Evolutionary conservation across 2,888 invertebrate genomes (phyloP), one percentile per base, ranked within the genome.

Genomic region (Pammene fasciana): DNA sequence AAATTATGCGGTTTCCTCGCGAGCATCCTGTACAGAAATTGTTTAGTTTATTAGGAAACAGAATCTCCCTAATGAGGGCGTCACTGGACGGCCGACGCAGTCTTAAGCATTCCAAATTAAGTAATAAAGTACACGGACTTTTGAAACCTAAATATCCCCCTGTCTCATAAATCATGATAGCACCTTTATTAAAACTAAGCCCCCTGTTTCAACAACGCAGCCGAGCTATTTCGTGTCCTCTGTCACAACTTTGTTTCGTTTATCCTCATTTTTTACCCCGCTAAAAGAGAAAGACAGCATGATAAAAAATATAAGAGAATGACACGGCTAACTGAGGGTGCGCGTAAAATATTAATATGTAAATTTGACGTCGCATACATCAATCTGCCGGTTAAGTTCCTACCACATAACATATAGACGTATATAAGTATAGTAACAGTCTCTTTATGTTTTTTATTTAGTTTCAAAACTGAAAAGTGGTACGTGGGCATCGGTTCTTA

Each of bases 141-240:
- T 57, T 48, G 1, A 48, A 46, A 50, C 48, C 48, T 38, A 57
- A 67, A 62, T 71, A 66, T 72, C 54, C 71, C 67, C 72, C 68
- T 71, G 61, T 14, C 60, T 60, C 71, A 72, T 74, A 75, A 75
- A 75, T 75, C 75, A 75, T 66, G 74, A 75, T 75, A 67, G 73
- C 67, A 67, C 71, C 70, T 73, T 75, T 75, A 75, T 75, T 75
- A 75, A 75, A 75, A 75, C 74, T 72, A 72, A 76, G 71, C 72
- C 73, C 68, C 45, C 52, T 55, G 61, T 61, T 67, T 67, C 55
- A 61, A 41, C 16, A 41, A 18, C 7, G 38, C 26, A 41, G 46
- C 26, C 46, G 45, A 14, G 61, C 46, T 16, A 36, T 54, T 55
- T 60, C 38, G 13, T 48, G 36, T 43, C 43, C 2, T 38, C 48